Base-by-base conservation (phyloP, 2,888 invertebrate species). In the Plebejus anna region DNA sequence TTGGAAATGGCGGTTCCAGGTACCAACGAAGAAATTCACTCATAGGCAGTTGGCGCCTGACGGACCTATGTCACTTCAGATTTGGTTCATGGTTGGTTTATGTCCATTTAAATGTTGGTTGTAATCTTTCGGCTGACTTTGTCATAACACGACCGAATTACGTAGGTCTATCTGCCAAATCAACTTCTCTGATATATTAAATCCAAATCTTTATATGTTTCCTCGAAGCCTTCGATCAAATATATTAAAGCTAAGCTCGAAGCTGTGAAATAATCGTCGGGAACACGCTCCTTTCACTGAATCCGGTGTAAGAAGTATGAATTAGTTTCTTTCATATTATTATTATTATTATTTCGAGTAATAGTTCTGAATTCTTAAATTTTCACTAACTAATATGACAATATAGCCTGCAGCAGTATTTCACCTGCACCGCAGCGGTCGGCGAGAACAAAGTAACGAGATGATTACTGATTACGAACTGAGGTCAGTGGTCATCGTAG, bases 381-480 rank as follows among this genome's bases (percentile, higher is more conserved):
- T 61, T 61, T 61, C 59, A 61, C 61, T 22, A 13, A 32, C 32
- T 32, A 13, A 22, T 22, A 32, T 13, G 32, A 66, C 66, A 28
- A 7, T 32, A 66, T 66, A 5, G 32, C 66, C 66, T 16, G 66
- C 32, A 66, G 66, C 66, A 66, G 66, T 32, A 66, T 66, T 66
- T 66, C 66, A 66, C 66, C 66, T 61, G 61, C 28, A 61, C 61
- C 61, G 4, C 61, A 6, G 13, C 66, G 36, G 32, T 6, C 66
- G 66, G 61, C 61, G 28, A 73, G 73, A 73, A 55, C 73, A 73
- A 73, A 73, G 73, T 66, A 66, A 66, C 7, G 32, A 73, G 28
- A 55, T 73, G 22, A 51, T 51, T 55, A 55, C 61, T n/a, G 22
- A n/a, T 71, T 71, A 71, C 72, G 72, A 55, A 13, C 16, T 16